Percentiles rank a stretch among this genome's conserved stretches.
These are phyloP conservation scores for Drosophila simulans DNA, from an alignment of 1,140 invertebrate genomes.

Conservation along the genomic window DNA sequence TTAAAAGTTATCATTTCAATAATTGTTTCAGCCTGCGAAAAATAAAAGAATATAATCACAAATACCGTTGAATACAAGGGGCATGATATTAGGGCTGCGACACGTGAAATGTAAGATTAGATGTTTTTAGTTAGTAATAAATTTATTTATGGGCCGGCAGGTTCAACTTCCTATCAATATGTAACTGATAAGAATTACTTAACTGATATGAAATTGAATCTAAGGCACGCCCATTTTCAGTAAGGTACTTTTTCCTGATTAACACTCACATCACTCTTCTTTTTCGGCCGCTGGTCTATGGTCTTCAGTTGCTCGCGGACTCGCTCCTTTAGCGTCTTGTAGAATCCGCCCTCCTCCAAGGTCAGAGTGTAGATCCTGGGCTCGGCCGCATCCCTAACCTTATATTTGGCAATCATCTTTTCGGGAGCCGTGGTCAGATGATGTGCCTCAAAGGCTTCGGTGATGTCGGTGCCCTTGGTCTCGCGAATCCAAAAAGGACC, in stretches of 20 bases:
- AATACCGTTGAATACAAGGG: background rate
- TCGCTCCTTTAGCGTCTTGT: conserved; percentile 87
- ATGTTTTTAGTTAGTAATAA: background rate
- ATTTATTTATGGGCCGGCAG: background rate
- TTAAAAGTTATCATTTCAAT: too few species aligned
- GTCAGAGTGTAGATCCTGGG: conserved; percentile 87
- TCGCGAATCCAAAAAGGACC: conserved; percentile 88
- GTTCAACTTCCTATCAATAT: background rate
- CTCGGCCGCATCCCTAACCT: conserved; percentile 85
- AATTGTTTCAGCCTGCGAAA: too few species aligned
- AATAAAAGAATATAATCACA: background rate
- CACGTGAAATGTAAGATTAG: conserved; percentile 6
- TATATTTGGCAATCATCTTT: conserved; percentile 87
- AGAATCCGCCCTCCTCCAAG: conserved; percentile 89
- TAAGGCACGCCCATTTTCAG: background rate
- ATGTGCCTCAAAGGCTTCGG: conserved; percentile 89
- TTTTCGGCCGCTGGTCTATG: conserved; percentile 81
- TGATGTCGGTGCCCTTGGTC: conserved; percentile 90
- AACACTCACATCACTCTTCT: conserved; percentile 74
- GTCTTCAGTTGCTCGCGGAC: conserved; percentile 85
- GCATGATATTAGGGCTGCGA: background rate
- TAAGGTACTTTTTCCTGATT: background rate
- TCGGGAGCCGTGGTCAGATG: conserved; percentile 86
- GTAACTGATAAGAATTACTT: conserved; percentile 23
- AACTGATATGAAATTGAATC: background rate